Evolutionary conservation across 2,113 vertebrate species (phyloP).

Genomic region (Alouatta palliata): DNA sequence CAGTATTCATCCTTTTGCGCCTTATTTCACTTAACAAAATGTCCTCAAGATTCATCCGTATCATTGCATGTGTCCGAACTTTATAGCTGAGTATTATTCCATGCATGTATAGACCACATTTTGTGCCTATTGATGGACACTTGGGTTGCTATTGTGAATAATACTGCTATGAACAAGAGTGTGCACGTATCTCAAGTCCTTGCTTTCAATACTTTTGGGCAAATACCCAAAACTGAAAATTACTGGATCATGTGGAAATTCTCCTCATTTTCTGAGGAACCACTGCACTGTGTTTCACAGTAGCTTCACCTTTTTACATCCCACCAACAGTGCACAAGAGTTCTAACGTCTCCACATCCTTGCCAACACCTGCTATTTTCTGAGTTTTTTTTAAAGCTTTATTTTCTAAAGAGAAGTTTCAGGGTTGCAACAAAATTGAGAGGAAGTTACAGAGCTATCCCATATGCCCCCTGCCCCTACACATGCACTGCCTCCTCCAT

Average conservation of each 20-base stretch:
- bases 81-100: neutral
- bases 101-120: neutral
- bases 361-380: neutral
- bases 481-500: neutral
- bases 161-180: neutral
- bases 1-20: neutral
- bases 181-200: neutral
- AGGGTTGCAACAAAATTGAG: neutral
- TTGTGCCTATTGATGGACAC: neutral
- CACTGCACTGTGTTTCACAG: neutral
- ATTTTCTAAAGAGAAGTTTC: neutral
- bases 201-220: neutral
- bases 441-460: neutral
- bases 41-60: neutral
- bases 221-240: neutral
- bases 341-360: neutral
- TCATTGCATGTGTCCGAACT: neutral
- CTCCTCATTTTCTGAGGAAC: neutral
- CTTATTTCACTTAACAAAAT: neutral
- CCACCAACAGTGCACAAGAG: neutral
- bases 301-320: neutral
- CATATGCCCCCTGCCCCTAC: neutral
- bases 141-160: neutral
- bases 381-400: neutral
- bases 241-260: neutral